Conservation (phyloP, 2,797 vertebrate genomes). For the Denticeps clupeoides region DNA sequence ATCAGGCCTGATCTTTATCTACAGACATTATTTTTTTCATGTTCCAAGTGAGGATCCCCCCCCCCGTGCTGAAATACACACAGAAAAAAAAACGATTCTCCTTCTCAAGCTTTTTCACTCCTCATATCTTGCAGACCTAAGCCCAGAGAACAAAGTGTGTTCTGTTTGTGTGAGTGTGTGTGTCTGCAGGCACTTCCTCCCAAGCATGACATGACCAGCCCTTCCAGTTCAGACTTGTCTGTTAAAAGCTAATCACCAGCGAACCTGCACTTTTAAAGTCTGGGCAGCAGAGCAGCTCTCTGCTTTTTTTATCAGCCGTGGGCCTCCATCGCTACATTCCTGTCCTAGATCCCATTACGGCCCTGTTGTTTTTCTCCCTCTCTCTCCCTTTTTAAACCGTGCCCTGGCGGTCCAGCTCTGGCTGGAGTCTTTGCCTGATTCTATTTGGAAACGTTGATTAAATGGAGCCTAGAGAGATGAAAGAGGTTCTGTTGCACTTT, state of each 20-base stretch:
- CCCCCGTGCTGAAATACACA: background rate
- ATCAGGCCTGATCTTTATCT: no score
- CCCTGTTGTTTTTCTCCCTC: background rate
- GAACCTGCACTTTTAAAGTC: constrained; percentile 16
- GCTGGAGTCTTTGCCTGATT: constrained; percentile 16
- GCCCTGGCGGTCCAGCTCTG: constrained; percentile 15
- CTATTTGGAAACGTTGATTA: constrained; percentile 23
- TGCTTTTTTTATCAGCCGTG: constrained; percentile 9
- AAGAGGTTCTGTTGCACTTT: constrained; percentile 15
- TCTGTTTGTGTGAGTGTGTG: background rate
- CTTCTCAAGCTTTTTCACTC: background rate
- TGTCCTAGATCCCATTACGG: constrained; percentile 27
- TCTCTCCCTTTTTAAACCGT: background rate
- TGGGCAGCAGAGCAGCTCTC: constrained; percentile 14
- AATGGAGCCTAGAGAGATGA: constrained; percentile 19
- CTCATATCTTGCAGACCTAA: constrained; percentile 1
- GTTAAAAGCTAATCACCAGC: constrained; percentile 27
- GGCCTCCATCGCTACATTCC: constrained; percentile 16
- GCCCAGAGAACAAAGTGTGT: constrained; percentile 4
- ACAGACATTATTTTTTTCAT: no score
- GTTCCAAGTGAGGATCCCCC: no score
- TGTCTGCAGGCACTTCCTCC: constrained; percentile 27
- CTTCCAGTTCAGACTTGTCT: constrained; percentile 32
- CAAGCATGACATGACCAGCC: constrained; percentile 8
- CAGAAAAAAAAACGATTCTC: no score